These are phyloP conservation scores for Notothenia rossii DNA, from an alignment of 2,113 vertebrate genomes.

Conservation along the genomic window DNA sequence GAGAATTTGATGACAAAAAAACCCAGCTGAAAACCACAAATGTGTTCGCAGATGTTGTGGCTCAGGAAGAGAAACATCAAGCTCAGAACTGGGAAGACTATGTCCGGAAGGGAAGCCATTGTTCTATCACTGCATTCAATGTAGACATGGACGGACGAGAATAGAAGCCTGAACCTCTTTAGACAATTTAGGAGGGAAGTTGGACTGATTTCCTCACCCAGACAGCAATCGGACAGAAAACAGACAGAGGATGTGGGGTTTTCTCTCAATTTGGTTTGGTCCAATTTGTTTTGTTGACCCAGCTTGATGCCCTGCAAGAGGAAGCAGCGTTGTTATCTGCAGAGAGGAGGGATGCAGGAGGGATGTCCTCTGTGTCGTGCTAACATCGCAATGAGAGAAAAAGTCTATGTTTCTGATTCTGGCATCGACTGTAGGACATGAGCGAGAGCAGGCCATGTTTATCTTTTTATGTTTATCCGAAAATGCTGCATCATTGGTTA, in stretches of 20 bases:
- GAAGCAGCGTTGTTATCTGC: slow-evolving; percentile 51
- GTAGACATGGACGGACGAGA: slow-evolving; percentile 40
- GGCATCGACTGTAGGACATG: slow-evolving; percentile 2
- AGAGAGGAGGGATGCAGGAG: slow-evolving; percentile 41
- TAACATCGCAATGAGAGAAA: slow-evolving; percentile 8
- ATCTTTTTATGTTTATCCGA: slow-evolving; percentile 59
- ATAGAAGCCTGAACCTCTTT: slow-evolving; percentile 47
- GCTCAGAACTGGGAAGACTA: slow-evolving; percentile 36
- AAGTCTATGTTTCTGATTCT: slow-evolving; percentile 1
- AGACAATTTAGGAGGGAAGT: slow-evolving; percentile 51
- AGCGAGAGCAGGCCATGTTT: slow-evolving; percentile 46
- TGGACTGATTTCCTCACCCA: slow-evolving; percentile 25
- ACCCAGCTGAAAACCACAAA: slow-evolving; percentile 62
- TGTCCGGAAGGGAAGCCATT: slow-evolving; percentile 77
- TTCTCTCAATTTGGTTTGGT: slow-evolving; percentile 34
- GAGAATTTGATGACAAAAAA: slow-evolving; percentile 39
- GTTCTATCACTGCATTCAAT: slow-evolving; percentile 58
- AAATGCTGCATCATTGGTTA: slow-evolving; percentile 54
- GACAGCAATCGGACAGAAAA: slow-evolving; percentile 60
- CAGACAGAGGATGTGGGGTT: slow-evolving; percentile 58
- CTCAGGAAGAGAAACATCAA: slow-evolving; percentile 64
- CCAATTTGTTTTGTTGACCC: slow-evolving; percentile 53
- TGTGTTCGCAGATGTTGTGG: slow-evolving; percentile 61
- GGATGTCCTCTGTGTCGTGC: slow-evolving; percentile 4
- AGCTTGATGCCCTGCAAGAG: slow-evolving; percentile 30